phyloP scores from a whole-genome alignment of 2,113 vertebrate genomes.

The Oenanthe oenanthe region DNA sequence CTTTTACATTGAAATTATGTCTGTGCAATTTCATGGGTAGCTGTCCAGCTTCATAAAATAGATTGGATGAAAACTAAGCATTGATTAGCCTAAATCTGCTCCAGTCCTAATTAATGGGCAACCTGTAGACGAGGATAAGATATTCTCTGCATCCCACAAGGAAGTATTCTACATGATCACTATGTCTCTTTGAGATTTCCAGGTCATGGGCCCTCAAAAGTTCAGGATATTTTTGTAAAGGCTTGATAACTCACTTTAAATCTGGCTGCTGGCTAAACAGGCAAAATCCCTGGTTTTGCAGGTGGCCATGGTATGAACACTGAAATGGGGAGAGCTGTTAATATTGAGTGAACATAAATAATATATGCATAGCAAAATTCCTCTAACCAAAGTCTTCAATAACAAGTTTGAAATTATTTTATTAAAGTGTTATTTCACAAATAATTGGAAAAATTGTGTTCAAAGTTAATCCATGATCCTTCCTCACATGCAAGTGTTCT shows the following conservation, averaged over 20 bases:
- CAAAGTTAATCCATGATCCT: not conserved
- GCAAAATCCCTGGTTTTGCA: not conserved
- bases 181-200: not conserved
- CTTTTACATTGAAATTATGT: not conserved
- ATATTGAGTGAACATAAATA: not conserved
- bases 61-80: not conserved
- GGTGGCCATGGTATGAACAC: not conserved
- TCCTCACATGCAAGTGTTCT: not conserved
- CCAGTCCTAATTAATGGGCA: not conserved
- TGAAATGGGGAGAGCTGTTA: not conserved
- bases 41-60: slow-evolving; percentile 10
- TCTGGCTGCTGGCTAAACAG: not conserved
- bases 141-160: not conserved
- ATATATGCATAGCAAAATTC: not conserved
- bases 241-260: not conserved
- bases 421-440: not conserved
- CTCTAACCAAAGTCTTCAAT: not conserved
- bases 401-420: not conserved
- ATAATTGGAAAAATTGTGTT: not conserved
- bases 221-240: not conserved
- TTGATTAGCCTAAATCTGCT: not conserved
- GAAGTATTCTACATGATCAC: not conserved
- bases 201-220: not conserved
- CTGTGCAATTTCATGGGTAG: not conserved
- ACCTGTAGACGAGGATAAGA: not conserved